phyloP scores from a whole-genome alignment of 2,797 vertebrate genomes.

The Anguilla anguilla region DNA sequence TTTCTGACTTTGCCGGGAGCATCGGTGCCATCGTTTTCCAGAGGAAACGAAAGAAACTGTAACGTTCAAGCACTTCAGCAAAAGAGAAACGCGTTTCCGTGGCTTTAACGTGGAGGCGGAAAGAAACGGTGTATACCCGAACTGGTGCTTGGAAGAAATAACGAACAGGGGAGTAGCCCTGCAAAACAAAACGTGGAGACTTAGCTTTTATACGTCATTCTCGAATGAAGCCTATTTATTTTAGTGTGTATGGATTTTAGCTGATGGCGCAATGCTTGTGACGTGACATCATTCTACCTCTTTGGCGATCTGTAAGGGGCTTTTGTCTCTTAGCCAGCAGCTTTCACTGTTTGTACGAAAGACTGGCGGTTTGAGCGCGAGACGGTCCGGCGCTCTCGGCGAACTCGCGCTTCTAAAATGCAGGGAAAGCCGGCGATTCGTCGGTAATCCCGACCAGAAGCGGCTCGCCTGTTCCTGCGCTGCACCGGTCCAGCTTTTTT shows the following conservation, averaged over 20 bases:
- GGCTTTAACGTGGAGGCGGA: not conserved
- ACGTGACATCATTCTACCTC: conserved; percentile 26
- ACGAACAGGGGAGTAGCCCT: not conserved
- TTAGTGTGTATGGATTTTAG: not conserved
- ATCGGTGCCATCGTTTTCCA: conserved; percentile 26
- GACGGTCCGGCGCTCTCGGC: not conserved
- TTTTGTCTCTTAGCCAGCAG: not conserved
- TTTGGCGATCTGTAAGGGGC: not conserved
- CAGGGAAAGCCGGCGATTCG: not conserved
- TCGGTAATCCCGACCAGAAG: not conserved
- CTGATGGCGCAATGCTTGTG: not conserved
- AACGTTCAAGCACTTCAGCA: conserved; percentile 41
- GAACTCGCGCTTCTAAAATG: not conserved
- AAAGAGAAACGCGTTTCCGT: conserved; percentile 32
- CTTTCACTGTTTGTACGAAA: conserved; percentile 3
- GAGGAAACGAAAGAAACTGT: conserved; percentile 38
- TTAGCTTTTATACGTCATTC: not conserved
- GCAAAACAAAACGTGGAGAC: not conserved
- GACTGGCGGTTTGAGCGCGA: not conserved
- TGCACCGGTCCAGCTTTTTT: not conserved
- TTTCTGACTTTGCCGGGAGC: conserved; percentile 24
- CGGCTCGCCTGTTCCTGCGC: not conserved
- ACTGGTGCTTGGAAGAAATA: not conserved
- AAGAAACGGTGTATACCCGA: not conserved
- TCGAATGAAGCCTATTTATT: conserved; percentile 10